Conservation (phyloP, 35 echinoderm and acorn worm genomes). For the Apostichopus japonicus region DNA sequence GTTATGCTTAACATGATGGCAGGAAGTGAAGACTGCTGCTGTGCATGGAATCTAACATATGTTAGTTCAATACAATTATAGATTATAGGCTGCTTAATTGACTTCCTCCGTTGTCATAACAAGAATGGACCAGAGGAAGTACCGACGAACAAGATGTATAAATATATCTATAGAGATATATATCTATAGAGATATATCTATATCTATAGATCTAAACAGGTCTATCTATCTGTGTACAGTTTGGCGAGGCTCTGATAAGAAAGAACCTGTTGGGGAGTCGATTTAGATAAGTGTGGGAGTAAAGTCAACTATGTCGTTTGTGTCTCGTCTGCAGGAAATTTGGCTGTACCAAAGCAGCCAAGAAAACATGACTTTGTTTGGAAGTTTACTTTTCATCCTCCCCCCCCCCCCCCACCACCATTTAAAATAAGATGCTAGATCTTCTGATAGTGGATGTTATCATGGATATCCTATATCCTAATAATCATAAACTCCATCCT, state of each 20-base stretch:
- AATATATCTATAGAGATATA: not conserved
- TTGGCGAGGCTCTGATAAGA: not conserved
- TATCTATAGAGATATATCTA: too few species aligned
- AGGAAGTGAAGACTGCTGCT: not conserved
- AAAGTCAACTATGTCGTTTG: not conserved
- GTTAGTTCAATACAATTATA: not conserved
- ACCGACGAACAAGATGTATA: not conserved
- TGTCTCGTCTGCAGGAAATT: not conserved
- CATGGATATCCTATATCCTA: not conserved
- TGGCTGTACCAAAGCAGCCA: not conserved
- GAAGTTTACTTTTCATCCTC: not conserved
- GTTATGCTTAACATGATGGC: not conserved
- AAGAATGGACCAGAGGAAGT: not conserved
- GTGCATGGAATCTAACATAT: not conserved
- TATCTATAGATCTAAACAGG: too few species aligned
- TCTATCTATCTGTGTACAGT: not conserved
- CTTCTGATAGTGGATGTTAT: not conserved
- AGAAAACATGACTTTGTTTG: not conserved
- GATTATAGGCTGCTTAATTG: not conserved
- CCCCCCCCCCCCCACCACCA: not conserved
- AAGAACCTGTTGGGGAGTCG: not conserved
- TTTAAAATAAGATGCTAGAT: too few species aligned
- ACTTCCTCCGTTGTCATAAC: not conserved
- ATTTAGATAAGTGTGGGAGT: not conserved
- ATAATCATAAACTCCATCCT: slow-evolving; percentile 2